Evolutionary conservation across 2,113 vertebrate species (phyloP), one percentile per base, ranked within the genome.

Genomic region (Gymnorhina tibicen): DNA sequence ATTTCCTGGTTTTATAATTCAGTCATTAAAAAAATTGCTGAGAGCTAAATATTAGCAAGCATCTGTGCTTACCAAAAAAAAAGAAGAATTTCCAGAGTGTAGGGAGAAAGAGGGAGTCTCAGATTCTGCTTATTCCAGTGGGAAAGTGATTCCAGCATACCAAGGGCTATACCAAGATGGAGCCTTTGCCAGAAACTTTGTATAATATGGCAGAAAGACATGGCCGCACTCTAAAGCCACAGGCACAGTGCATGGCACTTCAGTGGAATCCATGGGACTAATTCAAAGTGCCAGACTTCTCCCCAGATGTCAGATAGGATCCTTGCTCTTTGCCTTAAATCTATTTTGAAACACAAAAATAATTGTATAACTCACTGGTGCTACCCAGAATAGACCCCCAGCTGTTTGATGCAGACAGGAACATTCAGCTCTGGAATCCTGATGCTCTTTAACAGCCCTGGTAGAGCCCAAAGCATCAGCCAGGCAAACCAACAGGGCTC

Each of bases 1-100:
- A 89, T 58, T 94, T 85, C n/a, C 84, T 66, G 41, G 37, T 85
- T 97, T 95, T 94, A 91, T 96, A 89, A 84, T 94, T 89, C 63
- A 56, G 68, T 76, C 7, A 30, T 22, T 22, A 58, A 91, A 92
- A 55, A 75, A 74, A 69, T 9, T 83, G 35, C 72, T 85, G 30
- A 95, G 63, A 58, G 50, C 60, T 97, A 64, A 90, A 93, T 86
- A 56, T 74, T 68, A 93, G 59, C 56, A 91, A 83, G 63, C 47
- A 79, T n/a, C 16, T 72, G 89, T 30, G 32, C 78, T 69, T 76
- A 82, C 64, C 35, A 89, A 92, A 95, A 88, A 47, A 11, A 49
- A 44, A 13, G 21, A 88, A 94, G 50, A 55, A 56, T 79, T 94
- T 67, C 59, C 37, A 67, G 72, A 91, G 37, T 28, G 37, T 37